phyloP scores from a whole-genome alignment of 2,113 vertebrate genomes.

The Alouatta palliata region DNA sequence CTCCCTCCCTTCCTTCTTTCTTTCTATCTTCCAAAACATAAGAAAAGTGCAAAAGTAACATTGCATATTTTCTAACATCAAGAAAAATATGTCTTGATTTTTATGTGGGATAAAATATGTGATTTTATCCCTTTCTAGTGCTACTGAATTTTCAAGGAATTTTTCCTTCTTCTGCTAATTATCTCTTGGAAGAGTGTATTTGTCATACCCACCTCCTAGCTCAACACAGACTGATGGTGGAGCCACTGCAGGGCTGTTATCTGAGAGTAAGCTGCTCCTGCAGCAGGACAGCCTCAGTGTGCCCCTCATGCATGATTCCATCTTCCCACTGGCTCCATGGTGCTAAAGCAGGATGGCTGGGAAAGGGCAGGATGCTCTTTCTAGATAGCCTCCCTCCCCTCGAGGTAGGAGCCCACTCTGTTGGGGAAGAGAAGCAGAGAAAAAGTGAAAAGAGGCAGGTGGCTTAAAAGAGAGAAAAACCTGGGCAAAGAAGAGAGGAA shows the following conservation, averaged over 20 bases:
- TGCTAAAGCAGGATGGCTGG: background rate
- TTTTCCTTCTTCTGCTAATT: background rate
- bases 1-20: too few relatives aligned
- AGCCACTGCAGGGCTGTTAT: background rate
- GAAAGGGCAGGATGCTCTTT: background rate
- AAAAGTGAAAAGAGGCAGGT: background rate
- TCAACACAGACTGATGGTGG: background rate
- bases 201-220: too few relatives aligned
- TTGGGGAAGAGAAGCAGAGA: background rate
- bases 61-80: constrained; percentile 1
- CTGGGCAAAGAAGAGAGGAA: background rate
- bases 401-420: background rate
- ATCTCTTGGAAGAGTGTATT: background rate
- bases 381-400: background rate
- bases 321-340: background rate
- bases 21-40: background rate
- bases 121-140: background rate
- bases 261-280: background rate
- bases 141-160: background rate
- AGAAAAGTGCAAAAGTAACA: background rate
- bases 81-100: background rate
- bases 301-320: rapidly evolving
- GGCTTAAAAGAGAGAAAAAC: background rate
- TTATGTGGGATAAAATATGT: too few relatives aligned
- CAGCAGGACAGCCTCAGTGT: too few relatives aligned